phyloP scores from a whole-genome alignment of 1,140 invertebrate species.

The Drosophila orena region DNA sequence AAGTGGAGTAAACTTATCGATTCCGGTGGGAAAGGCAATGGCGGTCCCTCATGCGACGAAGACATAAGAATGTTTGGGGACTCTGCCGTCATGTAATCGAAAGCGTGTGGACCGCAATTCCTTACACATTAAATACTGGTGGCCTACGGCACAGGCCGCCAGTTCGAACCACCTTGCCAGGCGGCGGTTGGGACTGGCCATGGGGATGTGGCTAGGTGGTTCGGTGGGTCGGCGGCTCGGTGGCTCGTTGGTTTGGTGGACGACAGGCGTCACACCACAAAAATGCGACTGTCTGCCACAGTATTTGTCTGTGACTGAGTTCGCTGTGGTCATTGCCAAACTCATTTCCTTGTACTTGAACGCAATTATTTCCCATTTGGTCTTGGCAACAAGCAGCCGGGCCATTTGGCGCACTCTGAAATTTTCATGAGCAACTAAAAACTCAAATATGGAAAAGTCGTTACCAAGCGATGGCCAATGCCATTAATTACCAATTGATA shows the following conservation, averaged over 20 bases:
- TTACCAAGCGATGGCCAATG: slow-evolving; percentile 27
- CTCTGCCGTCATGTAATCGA: slow-evolving; percentile 56
- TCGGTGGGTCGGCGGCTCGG: background rate
- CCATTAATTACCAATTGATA: slow-evolving; percentile 66
- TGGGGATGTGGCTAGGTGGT: slow-evolving; percentile 4
- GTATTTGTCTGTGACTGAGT: slow-evolving; percentile 11
- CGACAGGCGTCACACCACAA: slow-evolving; percentile 52
- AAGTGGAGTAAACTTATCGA: slow-evolving; percentile 61
- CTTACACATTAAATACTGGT: slow-evolving; percentile 59
- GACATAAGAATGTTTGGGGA: slow-evolving; percentile 73
- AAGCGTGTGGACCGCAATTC: slow-evolving; percentile 44
- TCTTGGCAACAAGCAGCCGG: slow-evolving; percentile 40
- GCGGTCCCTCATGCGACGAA: slow-evolving; percentile 43
- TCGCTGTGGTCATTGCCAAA: slow-evolving; percentile 70
- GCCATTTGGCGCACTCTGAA: slow-evolving; percentile 21
- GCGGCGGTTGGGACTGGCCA: slow-evolving; percentile 9
- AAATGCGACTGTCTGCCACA: background rate
- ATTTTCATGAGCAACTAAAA: slow-evolving; percentile 61
- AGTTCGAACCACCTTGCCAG: slow-evolving; percentile 45
- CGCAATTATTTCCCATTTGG: slow-evolving; percentile 49
- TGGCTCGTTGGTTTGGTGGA: background rate
- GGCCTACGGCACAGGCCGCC: slow-evolving; percentile 48
- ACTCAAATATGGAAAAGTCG: slow-evolving; percentile 39
- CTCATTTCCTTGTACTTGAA: slow-evolving; percentile 75
- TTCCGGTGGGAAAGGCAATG: slow-evolving; percentile 31